Evolutionary conservation across 2,113 vertebrate species (phyloP), one percentile per base, ranked within the genome.

Genomic region (Pyxicephalus adspersus): DNA sequence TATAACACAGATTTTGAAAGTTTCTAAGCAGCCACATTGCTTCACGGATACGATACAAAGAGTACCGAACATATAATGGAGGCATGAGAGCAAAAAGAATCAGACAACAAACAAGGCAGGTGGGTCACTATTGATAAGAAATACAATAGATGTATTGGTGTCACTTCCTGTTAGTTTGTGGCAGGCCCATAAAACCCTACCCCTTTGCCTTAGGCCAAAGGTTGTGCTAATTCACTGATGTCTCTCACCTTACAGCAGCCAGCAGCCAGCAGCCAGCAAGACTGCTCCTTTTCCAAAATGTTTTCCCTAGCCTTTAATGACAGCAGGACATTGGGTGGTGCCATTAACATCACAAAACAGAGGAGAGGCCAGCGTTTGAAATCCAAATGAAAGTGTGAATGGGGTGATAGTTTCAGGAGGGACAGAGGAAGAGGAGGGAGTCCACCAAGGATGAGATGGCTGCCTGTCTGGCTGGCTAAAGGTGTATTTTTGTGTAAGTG

Each of bases 391-490:
- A 77, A 86, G 77, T 64, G 70, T 83, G 76, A 89, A 78, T 74
- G 64, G 52, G 66, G 19, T 68, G 54, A 55, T 7, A 82, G 81
- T 17, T 38, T n/a, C 19, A 20, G 64, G 72, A 72, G 65, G 84
- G 75, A 81, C 70, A 74, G 85, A 76, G 66, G 78, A 85, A 83
- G 72, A 87, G 85, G 60, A 64, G 58, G 68, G 58, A 55, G 67
- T 73, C 58, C 45, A 65, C 8, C 15, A 50, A 28, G 25, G 50
- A 55, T 64, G 67, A 73, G 68, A 60, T 73, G 78, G 65, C 70
- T 31, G 60, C 23, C 75, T 84, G 88, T 86, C 84, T 89, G 86
- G 85, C 82, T 74, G 84, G 85, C 84, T 85, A 85, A 86, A 85
- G 86, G 74, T 83, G 82, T 29, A 55, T 80, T 76, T 86, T 83